Percentiles rank a stretch among this genome's conserved stretches.
These are phyloP conservation scores for Chrysolophus pictus DNA, from an alignment of 2,797 vertebrate genomes.

Conservation along the genomic window DNA sequence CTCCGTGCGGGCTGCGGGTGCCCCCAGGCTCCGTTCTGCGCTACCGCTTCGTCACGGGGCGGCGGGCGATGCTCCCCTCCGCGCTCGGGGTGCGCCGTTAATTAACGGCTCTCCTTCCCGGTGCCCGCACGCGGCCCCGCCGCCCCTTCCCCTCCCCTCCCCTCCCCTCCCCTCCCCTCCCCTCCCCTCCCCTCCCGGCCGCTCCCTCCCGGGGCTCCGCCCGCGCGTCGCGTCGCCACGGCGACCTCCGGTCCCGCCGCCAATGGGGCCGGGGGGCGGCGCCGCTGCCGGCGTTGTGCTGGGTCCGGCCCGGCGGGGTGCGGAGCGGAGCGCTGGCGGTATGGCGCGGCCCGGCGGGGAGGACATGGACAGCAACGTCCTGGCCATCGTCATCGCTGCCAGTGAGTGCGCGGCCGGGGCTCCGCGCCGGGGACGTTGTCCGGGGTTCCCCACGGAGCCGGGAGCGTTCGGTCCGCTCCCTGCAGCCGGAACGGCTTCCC, in stretches of 20 bases:
- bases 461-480: neutral
- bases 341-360: slow-evolving; percentile 15
- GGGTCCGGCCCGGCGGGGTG: too few species aligned
- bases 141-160: too few species aligned
- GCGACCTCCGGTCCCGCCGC: too few species aligned
- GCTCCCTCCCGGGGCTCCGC: neutral
- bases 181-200: neutral
- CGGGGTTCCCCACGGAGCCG: too few species aligned
- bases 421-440: neutral
- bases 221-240: neutral
- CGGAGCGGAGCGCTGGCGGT: neutral
- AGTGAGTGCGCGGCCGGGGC: slow-evolving; percentile 21
- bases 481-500: neutral
- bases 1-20: neutral
- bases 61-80: too few species aligned
- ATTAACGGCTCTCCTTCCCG: too few species aligned
- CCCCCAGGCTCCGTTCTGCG: too few species aligned
- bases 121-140: too few species aligned
- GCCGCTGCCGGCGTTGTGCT: too few species aligned
- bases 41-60: neutral
- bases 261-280: too few species aligned
- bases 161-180: too few species aligned
- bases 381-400: slow-evolving; percentile 43
- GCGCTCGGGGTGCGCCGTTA: too few species aligned
- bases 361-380: slow-evolving; percentile 42